Conservation (phyloP, 2,888 invertebrate genomes). For the Cheilosia urbana region DNA sequence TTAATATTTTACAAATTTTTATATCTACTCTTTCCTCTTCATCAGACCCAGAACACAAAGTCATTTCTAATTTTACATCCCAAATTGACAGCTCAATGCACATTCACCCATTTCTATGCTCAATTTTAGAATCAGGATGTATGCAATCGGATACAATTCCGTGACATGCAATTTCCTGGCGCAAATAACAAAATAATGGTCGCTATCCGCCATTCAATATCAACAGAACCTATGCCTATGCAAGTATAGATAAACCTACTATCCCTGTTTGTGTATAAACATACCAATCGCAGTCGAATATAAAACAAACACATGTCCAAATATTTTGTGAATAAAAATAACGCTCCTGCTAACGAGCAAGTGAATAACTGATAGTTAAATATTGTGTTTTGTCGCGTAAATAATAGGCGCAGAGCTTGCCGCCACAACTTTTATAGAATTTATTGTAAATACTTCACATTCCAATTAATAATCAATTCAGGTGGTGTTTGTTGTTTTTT, state of each 20-base stretch:
- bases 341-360: constrained; percentile 40
- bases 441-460: constrained; percentile 64
- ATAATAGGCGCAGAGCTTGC: constrained; percentile 3
- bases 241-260: neutral
- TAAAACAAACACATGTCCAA: constrained; percentile 23
- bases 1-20: too few species aligned
- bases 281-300: constrained; percentile 13
- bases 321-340: constrained; percentile 49
- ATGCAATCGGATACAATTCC: constrained; percentile 47
- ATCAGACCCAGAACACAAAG: neutral
- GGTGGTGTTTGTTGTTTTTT: constrained; percentile 33
- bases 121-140: constrained; percentile 27
- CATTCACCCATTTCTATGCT: neutral
- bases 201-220: constrained; percentile 31
- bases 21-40: neutral
- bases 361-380: constrained; percentile 47
- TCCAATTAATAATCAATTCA: constrained; percentile 73
- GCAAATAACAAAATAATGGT: constrained; percentile 63
- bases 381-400: constrained; percentile 44
- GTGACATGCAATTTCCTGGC: constrained; percentile 67
- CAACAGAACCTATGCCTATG: neutral
- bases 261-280: neutral
- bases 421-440: neutral
- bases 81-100: constrained; percentile 10
- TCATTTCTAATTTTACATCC: neutral